Conservation (phyloP, 2,797 vertebrate genomes). For the Aulostomus chinensis region DNA sequence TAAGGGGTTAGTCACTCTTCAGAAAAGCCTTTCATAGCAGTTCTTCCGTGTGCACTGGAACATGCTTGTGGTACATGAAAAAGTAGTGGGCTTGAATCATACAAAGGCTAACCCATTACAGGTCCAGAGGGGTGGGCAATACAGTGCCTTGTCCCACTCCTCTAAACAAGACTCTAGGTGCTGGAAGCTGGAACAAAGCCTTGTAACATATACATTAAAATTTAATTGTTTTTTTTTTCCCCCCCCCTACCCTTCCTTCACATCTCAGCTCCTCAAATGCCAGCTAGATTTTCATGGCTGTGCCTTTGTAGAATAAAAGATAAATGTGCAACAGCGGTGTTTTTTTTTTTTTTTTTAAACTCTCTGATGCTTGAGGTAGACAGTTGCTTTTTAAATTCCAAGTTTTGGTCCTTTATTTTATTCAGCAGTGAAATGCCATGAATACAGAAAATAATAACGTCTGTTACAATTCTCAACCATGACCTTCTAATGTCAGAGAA, state of each 20-base stretch:
- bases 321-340: constrained; percentile 48
- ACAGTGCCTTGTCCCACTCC: constrained; percentile 77
- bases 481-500: constrained; percentile 99
- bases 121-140: constrained; percentile 83
- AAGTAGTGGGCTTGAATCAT: constrained; percentile 79
- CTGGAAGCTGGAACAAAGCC: constrained; percentile 86
- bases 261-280: constrained; percentile 74
- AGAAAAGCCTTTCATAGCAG: too few species aligned
- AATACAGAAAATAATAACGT: constrained; percentile 99
- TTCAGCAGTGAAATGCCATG: constrained; percentile 99
- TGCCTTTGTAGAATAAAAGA: constrained; percentile 86
- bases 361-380: constrained; percentile 97
- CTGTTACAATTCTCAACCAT: constrained; percentile 99
- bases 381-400: constrained; percentile 99
- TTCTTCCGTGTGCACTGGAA: constrained; percentile 63
- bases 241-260: constrained; percentile 34
- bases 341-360: constrained; percentile 4
- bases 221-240: constrained; percentile 86
- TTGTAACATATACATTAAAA: constrained; percentile 91
- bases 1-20: too few species aligned
- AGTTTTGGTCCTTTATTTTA: constrained; percentile 99
- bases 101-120: constrained; percentile 83
- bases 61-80: constrained; percentile 80
- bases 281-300: constrained; percentile 88
- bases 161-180: constrained; percentile 88